A percentile compares a stretch with the other conserved stretches of the same genome.
These are phyloP conservation scores for Tamandua tetradactyla DNA, from an alignment of 2,797 vertebrate species.

Conservation along the genomic window DNA sequence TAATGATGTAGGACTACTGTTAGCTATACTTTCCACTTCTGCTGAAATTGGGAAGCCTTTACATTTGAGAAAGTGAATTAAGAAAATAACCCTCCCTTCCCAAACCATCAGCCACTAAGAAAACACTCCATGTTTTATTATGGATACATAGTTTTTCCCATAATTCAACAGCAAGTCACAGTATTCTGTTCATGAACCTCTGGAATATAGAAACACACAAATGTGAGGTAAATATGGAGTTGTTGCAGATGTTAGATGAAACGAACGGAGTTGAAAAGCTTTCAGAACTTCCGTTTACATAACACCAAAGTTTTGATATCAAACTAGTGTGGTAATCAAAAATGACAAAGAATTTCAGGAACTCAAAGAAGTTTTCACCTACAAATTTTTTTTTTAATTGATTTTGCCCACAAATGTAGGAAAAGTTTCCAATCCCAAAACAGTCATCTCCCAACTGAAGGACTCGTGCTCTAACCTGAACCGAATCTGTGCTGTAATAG, in stretches of 20 bases:
- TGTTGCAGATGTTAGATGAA: not conserved
- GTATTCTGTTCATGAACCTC: not conserved
- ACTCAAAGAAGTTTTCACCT: not conserved
- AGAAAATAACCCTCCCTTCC: not conserved
- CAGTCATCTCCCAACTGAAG: not conserved
- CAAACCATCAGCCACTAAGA: not conserved
- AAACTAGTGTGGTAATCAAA: not conserved
- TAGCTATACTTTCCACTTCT: conserved; percentile 29
- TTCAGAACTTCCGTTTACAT: not conserved
- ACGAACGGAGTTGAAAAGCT: not conserved
- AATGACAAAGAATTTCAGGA: not conserved
- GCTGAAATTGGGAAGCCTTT: not conserved
- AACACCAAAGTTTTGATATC: not conserved
- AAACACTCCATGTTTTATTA: not conserved
- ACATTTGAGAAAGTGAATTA: conserved; percentile 27
- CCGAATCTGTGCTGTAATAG: not conserved
- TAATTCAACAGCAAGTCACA: not conserved
- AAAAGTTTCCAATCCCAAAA: not conserved
- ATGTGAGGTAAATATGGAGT: not conserved
- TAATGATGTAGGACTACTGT: conserved; percentile 23
- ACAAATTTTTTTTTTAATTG: not conserved
- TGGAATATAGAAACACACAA: not conserved
- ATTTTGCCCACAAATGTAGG: not conserved
- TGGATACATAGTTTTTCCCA: not conserved
- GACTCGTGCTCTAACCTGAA: not conserved